Base-by-base conservation (phyloP, 2,113 vertebrate species). In the Pontoporia blainvillei region DNA sequence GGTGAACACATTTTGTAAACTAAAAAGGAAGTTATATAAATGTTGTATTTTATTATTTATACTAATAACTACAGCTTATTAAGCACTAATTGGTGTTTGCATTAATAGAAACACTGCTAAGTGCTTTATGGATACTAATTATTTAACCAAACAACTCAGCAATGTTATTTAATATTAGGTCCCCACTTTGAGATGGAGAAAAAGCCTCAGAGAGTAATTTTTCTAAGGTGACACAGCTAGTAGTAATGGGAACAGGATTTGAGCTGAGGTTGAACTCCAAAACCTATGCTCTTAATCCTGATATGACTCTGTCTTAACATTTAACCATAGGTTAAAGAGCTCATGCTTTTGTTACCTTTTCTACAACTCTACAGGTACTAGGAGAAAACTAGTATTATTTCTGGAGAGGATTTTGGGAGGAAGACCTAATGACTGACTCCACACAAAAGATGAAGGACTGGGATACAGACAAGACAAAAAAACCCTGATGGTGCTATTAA, bases 131-230 rank as follows among this genome's bases (percentile, higher is more conserved):
- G 8, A 41, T 82, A 78, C 49, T 44, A 72, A 8, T 83, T 83
- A 44, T 87, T 87, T 72, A 90, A 34, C 15, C 39, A 87, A 86
- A 88, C 39, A 83, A 36, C 11, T 17, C 27, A 44, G 23, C 84
- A 79, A 66, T 44, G 34, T 82, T 94, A 44, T 71, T 84, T 89
- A 85, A 41, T 59, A 39, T 64, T 57, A 59, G 39, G 39, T 27
- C 21, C 25, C 27, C 29, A 54, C 21, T 94, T 86, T 73, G 46
- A 89, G 49, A 61, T 71, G 29, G 36, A 25, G 39, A 25, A 34
- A 96, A 94, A 69, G 46, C 36, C 52, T 86, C 27, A 44, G n/a
- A 94, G 49, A 76, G 62, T 54, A 69, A 69, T 85, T 86, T 94
- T 93, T 75, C 59, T 78, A 94, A 85, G 25, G 21, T 59, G 44